Evolutionary conservation across 2,888 invertebrate species (phyloP).

Genomic region (Galerucella nymphaeae): DNA sequence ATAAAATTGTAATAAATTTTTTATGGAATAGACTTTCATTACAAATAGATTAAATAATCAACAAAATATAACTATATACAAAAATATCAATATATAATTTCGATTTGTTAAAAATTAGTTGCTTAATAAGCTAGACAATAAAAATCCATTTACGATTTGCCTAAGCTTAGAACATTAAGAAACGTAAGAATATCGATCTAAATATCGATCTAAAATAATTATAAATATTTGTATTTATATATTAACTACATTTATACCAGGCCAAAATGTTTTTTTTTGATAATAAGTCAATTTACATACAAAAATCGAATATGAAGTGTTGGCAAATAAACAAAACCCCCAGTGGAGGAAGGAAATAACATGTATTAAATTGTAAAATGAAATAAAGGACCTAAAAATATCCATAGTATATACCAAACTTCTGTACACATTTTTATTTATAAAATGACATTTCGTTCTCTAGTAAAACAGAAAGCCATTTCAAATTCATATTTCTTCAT

Average conservation of each 20-base stretch:
- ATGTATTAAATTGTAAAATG: too few species aligned
- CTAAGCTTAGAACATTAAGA: slow-evolving; percentile 31
- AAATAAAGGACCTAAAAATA: too few species aligned
- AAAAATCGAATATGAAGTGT: background rate
- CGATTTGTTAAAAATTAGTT: slow-evolving; percentile 25
- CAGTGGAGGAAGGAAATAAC: too few species aligned
- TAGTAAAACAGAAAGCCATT: too few species aligned
- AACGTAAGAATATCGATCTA: slow-evolving; percentile 13
- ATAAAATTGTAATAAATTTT: slow-evolving; percentile 20
- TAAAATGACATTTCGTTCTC: too few species aligned
- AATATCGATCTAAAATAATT: slow-evolving; percentile 18
- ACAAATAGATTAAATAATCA: slow-evolving; percentile 33
- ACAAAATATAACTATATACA: slow-evolving; percentile 34
- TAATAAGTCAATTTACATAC: background rate
- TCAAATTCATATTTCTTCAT: too few species aligned
- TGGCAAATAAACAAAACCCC: slow-evolving; percentile 5
- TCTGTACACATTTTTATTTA: too few species aligned
- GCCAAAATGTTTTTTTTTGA: slow-evolving; percentile 7
- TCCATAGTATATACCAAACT: too few species aligned
- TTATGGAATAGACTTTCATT: slow-evolving; percentile 33
- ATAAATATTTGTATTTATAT: slow-evolving; percentile 20
- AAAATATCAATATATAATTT: slow-evolving; percentile 34
- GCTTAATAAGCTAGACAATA: slow-evolving; percentile 29
- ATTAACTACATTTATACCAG: slow-evolving; percentile 21
- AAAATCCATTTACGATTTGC: slow-evolving; percentile 16